phyloP scores from a whole-genome alignment of 2,113 vertebrate genomes.

The Penelope pileata region DNA sequence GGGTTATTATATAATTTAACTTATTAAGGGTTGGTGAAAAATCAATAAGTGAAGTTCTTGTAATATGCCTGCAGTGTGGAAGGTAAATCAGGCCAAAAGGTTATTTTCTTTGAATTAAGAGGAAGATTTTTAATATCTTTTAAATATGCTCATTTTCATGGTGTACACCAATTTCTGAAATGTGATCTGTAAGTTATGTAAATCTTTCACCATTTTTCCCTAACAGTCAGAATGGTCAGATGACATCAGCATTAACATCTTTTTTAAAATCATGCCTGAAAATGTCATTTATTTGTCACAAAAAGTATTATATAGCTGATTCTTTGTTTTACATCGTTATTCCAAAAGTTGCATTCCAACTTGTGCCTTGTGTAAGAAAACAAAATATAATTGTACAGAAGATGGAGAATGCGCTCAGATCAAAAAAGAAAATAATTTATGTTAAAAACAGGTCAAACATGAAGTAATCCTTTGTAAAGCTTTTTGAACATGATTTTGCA shows the following conservation, averaged over 20 bases:
- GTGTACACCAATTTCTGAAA: background rate
- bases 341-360: background rate
- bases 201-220: background rate
- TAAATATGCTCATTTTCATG: background rate
- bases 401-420: background rate
- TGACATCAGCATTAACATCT: background rate
- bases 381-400: background rate
- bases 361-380: background rate
- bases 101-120: conserved; percentile 23
- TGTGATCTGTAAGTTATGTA: background rate
- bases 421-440: background rate
- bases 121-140: background rate
- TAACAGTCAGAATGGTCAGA: background rate
- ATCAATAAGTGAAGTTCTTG: background rate
- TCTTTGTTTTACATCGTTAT: background rate
- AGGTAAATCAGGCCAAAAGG: conserved; percentile 16
- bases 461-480: background rate
- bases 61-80: background rate
- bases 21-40: conserved; percentile 30
- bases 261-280: background rate
- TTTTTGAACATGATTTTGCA: background rate
- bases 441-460: background rate
- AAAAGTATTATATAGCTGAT: background rate
- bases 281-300: background rate
- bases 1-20: no score